Evolutionary conservation across 2,888 invertebrate genomes (phyloP).

Genomic region (Conus canariensis): DNA sequence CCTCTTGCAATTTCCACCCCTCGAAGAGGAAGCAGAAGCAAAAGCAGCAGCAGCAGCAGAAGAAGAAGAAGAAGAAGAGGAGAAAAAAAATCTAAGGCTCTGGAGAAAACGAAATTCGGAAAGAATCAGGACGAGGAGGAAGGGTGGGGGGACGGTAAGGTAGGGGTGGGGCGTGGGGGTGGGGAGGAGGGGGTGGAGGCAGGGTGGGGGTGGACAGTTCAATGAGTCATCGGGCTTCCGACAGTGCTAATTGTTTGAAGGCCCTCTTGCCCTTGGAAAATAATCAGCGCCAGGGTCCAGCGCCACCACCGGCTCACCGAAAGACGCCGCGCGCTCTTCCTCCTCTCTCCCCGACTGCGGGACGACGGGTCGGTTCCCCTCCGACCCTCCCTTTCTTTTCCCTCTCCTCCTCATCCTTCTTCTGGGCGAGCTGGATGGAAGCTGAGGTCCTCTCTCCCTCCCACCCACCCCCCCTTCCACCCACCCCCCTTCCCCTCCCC

Average conservation of each 20-base stretch:
- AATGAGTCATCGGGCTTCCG: constrained; percentile 21
- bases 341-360: too few relatives aligned
- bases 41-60: background rate
- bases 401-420: too few relatives aligned
- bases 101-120: background rate
- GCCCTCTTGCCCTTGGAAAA: constrained; percentile 39
- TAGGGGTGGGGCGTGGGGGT: background rate
- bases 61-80: background rate
- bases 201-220: background rate
- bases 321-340: background rate
- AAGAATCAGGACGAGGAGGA: background rate
- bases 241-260: constrained; percentile 43
- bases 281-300: constrained; percentile 30
- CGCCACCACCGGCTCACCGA: background rate
- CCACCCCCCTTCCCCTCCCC: background rate
- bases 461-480: too few relatives aligned
- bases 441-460: background rate
- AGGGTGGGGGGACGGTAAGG: background rate
- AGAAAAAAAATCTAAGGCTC: background rate
- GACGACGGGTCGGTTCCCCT: too few relatives aligned
- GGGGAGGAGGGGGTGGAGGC: background rate
- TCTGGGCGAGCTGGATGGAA: too few relatives aligned
- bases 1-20: background rate
- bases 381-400: background rate
- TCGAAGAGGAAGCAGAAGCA: background rate